phyloP scores from a whole-genome alignment of 2,797 vertebrate species.

The Protonibea diacanthus region DNA sequence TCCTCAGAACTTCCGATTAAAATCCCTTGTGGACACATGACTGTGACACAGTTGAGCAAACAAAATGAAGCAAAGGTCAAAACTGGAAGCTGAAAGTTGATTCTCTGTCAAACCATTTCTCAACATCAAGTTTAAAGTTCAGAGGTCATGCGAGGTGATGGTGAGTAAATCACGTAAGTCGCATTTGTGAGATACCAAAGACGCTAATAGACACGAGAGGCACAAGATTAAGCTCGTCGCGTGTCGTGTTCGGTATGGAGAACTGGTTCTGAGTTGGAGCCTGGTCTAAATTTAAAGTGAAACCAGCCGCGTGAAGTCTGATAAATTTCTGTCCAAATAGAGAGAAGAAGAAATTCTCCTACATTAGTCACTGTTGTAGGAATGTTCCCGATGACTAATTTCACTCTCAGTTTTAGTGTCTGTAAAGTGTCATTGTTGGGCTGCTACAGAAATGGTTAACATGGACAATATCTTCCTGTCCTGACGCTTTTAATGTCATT shows the following conservation, averaged over 20 bases:
- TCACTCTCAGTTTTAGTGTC: too few relatives aligned
- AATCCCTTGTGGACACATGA: background rate
- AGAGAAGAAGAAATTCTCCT: too few relatives aligned
- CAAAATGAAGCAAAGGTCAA: slow-evolving; percentile 42
- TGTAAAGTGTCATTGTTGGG: too few relatives aligned
- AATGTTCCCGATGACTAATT: too few relatives aligned
- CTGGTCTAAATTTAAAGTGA: background rate
- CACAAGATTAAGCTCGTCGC: background rate
- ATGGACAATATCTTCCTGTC: too few relatives aligned
- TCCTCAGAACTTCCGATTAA: background rate
- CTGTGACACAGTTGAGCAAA: slow-evolving; percentile 11
- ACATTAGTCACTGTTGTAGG: too few relatives aligned
- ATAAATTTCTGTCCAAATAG: too few relatives aligned
- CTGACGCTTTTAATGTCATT: too few relatives aligned
- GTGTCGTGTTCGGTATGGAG: background rate
- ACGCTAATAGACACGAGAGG: background rate
- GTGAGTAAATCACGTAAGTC: too few relatives aligned
- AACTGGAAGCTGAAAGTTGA: background rate
- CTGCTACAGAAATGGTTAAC: too few relatives aligned
- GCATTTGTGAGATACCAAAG: background rate
- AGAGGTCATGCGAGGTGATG: background rate
- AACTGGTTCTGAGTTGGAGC: background rate
- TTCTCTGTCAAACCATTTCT: slow-evolving; percentile 15
- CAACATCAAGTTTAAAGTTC: slow-evolving; percentile 34
- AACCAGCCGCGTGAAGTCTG: background rate